phyloP scores from a whole-genome alignment of 2,888 invertebrate genomes.

The Alcis repandata region DNA sequence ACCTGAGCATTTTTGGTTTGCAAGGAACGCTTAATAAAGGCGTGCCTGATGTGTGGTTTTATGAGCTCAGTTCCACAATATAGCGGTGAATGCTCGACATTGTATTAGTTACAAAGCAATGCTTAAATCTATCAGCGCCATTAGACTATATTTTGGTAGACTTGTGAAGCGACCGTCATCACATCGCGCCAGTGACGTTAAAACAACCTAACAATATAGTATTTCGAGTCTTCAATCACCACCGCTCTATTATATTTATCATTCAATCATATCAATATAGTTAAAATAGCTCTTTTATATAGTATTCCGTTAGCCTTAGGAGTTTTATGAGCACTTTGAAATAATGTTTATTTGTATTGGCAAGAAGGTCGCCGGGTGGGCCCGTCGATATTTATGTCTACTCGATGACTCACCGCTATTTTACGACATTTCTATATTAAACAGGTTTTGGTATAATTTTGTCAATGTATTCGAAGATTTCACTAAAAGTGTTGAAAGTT shows the following conservation, averaged over 20 bases:
- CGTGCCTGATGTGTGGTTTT: no score
- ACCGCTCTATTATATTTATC: constrained; percentile 8
- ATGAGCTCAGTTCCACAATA: no score
- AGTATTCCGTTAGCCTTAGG: constrained; percentile 22
- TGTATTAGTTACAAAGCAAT: neutral
- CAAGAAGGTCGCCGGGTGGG: constrained; percentile 42
- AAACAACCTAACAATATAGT: neutral
- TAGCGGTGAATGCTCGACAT: neutral
- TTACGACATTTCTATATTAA: constrained; percentile 35
- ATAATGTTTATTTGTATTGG: constrained; percentile 38
- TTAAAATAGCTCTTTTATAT: constrained; percentile 22
- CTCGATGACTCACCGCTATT: constrained; percentile 39
- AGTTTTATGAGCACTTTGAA: constrained; percentile 33
- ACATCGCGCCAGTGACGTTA: neutral
- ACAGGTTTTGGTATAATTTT: constrained; percentile 35
- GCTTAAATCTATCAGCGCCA: neutral
- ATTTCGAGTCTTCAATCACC: constrained; percentile 3
- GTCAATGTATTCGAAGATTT: constrained; percentile 24
- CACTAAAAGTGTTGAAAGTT: constrained; percentile 34
- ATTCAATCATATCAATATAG: constrained; percentile 19
- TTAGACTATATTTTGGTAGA: neutral
- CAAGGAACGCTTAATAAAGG: no score
- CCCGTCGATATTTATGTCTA: constrained; percentile 40
- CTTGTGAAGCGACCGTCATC: neutral
- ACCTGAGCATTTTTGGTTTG: no score